Evolutionary conservation across 2,797 vertebrate species (phyloP), one percentile per base, ranked within the genome.

Genomic region (Oreochromis grahami): DNA sequence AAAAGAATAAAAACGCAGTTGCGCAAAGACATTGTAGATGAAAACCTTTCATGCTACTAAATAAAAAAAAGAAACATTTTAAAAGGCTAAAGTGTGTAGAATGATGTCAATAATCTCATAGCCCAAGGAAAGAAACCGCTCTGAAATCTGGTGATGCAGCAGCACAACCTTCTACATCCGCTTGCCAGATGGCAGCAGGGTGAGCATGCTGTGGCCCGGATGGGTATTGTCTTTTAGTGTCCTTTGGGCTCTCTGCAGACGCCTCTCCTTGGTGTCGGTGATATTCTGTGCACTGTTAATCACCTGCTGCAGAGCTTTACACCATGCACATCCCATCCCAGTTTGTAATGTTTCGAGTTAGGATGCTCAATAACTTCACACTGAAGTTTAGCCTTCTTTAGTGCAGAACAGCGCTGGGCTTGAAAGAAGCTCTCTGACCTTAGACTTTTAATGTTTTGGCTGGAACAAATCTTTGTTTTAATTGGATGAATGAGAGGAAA

Each of bases 221-320:
- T 74, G 43, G 43, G 26, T 32, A 50, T 74, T 74, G 17, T 74
- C 68, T 74, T 74, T 74, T 74, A 74, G 68, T 74, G 68, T 74
- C 43, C 68, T 74, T 74, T 74, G 68, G 68, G 43, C 43, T 74
- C 68, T 32, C 68, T 48, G 68, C 68, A 74, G 68, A 74, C 10
- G 2, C 68, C 68, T n/a, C 68, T 13, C 68, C 68, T n/a, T 74
- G 68, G 68, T 50, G 68, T 74, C 10, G 3, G 15, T 32, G 68
- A 74, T 74, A 74, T 74, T 74, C 68, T 32, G 43, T 72, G 43
- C 6, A 19, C 24, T 74, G 68, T 32, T 50, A 50, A 74, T 74
- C 43, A 50, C 68, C 68, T 29, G 24, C 68, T 74, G 43, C 43
- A 50, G 68, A 74, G 68, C 0, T 48, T 74, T 13, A 19, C 26